Percentiles rank a stretch among this genome's conserved stretches.
phyloP scores from a whole-genome alignment of 2,113 vertebrate genomes.

The Muntiacus muntjak region DNA sequence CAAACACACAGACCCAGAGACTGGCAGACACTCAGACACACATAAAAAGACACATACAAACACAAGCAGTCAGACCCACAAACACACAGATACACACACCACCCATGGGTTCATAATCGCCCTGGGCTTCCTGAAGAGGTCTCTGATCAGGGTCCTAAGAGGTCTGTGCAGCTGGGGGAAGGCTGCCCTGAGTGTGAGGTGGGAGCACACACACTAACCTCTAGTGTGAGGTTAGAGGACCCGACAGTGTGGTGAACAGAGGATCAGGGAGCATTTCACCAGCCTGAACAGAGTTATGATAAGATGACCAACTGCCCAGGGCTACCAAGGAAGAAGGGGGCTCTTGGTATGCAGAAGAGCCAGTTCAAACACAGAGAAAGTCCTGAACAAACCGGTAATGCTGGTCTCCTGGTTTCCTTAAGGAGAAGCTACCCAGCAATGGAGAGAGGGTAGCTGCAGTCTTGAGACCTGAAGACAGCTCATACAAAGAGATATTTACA shows the following conservation, averaged over 20 bases:
- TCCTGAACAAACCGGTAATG: background rate
- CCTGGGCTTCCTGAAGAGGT: background rate
- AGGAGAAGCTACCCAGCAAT: background rate
- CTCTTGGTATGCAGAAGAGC: background rate
- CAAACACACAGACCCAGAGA: background rate
- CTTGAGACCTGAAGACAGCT: background rate
- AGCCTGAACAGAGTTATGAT: background rate
- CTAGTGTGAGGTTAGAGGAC: background rate
- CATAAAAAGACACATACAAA: background rate
- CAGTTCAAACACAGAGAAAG: background rate
- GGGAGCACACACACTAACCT: background rate
- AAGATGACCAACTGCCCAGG: background rate
- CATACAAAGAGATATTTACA: background rate
- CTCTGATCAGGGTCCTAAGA: background rate
- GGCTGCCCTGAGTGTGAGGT: background rate
- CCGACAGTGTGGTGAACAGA: background rate
- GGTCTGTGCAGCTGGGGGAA: background rate
- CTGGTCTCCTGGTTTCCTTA: background rate
- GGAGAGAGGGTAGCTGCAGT: background rate
- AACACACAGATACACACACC: background rate
- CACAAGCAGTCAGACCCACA: background rate
- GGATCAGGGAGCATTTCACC: background rate
- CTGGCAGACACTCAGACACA: background rate
- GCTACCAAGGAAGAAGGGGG: rapidly evolving
- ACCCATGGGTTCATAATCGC: background rate